Conservation (phyloP, 2,113 vertebrate species). For the Butorides virescens region DNA sequence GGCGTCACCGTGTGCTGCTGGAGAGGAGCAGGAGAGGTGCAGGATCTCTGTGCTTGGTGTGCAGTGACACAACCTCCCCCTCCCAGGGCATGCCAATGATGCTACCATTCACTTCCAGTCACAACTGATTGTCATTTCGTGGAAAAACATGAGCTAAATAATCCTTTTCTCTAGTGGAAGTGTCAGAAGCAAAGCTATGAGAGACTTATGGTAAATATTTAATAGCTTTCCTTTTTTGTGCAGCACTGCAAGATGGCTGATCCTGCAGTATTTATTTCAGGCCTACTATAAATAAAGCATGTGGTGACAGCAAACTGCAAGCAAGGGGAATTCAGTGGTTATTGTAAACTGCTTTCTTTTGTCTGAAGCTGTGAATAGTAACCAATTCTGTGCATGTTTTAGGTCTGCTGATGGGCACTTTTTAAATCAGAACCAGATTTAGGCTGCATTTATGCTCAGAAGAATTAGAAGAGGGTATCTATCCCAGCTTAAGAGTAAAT, state of each 20-base stretch:
- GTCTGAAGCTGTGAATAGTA: slow-evolving; percentile 20
- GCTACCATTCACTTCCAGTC: neutral
- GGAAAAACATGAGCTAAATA: neutral
- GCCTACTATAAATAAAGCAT: slow-evolving; percentile 46
- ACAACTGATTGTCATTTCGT: neutral
- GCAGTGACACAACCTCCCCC: neutral
- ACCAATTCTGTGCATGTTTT: neutral
- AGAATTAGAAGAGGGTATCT: neutral
- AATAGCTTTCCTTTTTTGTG: slow-evolving; percentile 12
- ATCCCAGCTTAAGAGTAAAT: neutral
- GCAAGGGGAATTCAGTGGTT: neutral
- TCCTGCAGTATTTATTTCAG: slow-evolving; percentile 53
- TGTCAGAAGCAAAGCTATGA: neutral
- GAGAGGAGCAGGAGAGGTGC: neutral
- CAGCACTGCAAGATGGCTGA: slow-evolving; percentile 32
- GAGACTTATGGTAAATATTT: slow-evolving; percentile 25
- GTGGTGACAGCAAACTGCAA: slow-evolving; percentile 38
- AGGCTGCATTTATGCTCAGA: neutral
- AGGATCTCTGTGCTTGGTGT: neutral
- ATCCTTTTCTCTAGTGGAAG: neutral
- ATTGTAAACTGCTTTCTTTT: slow-evolving; percentile 31
- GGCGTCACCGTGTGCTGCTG: neutral
- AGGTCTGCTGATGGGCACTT: neutral
- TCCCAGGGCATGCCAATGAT: neutral
- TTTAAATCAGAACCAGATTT: neutral